Percentiles rank a stretch among this genome's conserved stretches.
Conservation (phyloP, 2,888 invertebrate species). For the Calameuta filiformis region DNA sequence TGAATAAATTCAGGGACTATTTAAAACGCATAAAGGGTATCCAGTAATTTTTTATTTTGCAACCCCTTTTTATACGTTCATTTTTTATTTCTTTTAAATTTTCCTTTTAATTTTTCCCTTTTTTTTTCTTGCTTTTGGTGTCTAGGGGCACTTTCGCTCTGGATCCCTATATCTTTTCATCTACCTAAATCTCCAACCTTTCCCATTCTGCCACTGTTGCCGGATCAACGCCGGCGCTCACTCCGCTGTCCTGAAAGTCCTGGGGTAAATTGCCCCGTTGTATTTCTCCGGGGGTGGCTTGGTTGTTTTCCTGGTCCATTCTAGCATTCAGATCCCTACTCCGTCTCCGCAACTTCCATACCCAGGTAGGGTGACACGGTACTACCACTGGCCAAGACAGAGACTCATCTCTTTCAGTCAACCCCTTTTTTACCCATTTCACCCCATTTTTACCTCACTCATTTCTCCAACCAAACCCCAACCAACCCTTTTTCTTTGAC, state of each 20-base stretch:
- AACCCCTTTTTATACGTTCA: not conserved
- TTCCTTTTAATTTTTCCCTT: not conserved
- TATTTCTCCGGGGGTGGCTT: not conserved
- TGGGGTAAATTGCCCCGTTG: not conserved
- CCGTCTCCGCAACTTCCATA: not conserved
- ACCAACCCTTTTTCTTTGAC: not conserved
- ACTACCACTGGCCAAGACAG: not conserved
- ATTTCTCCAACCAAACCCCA: not conserved
- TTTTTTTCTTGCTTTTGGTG: not conserved
- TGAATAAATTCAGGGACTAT: slow-evolving; percentile 11
- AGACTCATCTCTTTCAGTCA: not conserved
- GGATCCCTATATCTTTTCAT: not conserved
- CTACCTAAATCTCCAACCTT: not conserved
- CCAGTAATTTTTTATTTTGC: not conserved
- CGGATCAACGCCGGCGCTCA: not conserved
- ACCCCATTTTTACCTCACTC: not conserved
- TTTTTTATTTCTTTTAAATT: not conserved
- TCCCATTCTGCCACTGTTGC: not conserved
- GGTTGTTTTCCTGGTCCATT: not conserved
- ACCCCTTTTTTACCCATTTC: not conserved
- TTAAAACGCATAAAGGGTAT: slow-evolving; percentile 12
- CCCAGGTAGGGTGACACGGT: not conserved
- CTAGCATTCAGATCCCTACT: not conserved
- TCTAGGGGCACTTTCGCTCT: not conserved
- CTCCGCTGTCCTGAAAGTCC: not conserved